A percentile compares a stretch with the other conserved stretches of the same genome.
These are phyloP conservation scores for Theonella swinhoei DNA, from an alignment of 37 sponge, comb jelly and placozoan species.

Conservation along the genomic window DNA sequence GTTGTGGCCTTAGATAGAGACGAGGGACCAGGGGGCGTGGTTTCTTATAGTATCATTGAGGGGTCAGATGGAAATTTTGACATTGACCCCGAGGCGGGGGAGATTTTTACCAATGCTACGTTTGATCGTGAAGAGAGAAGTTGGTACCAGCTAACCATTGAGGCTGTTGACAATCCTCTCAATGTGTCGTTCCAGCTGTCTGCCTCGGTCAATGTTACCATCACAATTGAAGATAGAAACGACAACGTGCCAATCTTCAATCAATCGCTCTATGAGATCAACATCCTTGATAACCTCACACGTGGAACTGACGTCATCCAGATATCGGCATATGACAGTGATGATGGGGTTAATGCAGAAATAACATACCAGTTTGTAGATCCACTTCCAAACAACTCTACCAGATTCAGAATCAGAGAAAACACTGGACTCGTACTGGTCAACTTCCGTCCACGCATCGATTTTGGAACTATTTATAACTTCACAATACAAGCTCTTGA, in stretches of 20 bases:
- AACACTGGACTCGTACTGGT: slow-evolving; percentile 36
- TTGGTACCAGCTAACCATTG: slow-evolving; percentile 32
- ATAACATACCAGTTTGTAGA: slow-evolving; percentile 33
- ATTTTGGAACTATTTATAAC: slow-evolving; percentile 21
- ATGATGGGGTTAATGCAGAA: slow-evolving; percentile 56
- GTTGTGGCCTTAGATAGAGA: slow-evolving; percentile 66
- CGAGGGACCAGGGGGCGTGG: slow-evolving; percentile 33
- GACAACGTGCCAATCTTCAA: slow-evolving; percentile 56
- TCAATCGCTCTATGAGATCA: not conserved
- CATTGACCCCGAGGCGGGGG: slow-evolving; percentile 38
- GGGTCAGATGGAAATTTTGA: slow-evolving; percentile 28
- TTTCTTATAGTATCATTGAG: slow-evolving; percentile 42
- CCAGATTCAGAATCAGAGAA: slow-evolving; percentile 14
- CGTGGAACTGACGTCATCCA: slow-evolving; percentile 4
- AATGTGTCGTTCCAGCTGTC: slow-evolving; percentile 23
- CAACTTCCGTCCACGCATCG: slow-evolving; percentile 11
- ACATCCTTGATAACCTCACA: slow-evolving; percentile 39
- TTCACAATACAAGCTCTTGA: slow-evolving; percentile 47
- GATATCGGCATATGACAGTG: slow-evolving; percentile 44
- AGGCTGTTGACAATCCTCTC: slow-evolving; percentile 51
- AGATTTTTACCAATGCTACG: slow-evolving; percentile 6
- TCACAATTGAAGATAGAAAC: slow-evolving; percentile 54
- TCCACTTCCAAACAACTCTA: not conserved
- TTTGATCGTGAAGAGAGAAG: slow-evolving; percentile 43
- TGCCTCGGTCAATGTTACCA: slow-evolving; percentile 29